Conservation (phyloP, 1,140 invertebrate genomes). For the Trachymyrmex cornetzi region DNA sequence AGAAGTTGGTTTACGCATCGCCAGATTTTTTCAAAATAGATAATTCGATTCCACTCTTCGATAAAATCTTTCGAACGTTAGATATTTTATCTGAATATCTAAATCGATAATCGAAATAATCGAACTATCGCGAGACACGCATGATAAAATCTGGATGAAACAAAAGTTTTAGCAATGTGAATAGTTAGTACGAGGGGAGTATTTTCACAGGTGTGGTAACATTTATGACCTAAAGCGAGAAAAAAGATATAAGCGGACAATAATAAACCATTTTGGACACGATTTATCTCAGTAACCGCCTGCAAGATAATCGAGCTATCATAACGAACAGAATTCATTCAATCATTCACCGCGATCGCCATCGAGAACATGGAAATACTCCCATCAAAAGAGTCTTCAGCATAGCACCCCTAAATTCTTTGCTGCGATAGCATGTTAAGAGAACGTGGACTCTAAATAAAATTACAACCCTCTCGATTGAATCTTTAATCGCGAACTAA, state of each 20-base stretch:
- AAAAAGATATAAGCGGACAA: slow-evolving; percentile 68
- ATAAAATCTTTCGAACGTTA: slow-evolving; percentile 34
- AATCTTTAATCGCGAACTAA: background rate
- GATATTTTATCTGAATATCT: slow-evolving; percentile 3
- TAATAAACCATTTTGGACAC: slow-evolving; percentile 66
- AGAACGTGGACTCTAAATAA: background rate
- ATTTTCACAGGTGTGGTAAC: slow-evolving; percentile 59
- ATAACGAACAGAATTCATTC: slow-evolving; percentile 47
- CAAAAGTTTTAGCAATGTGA: slow-evolving; percentile 32
- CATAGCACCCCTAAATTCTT: slow-evolving; percentile 30
- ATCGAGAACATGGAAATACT: slow-evolving; percentile 61
- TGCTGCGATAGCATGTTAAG: slow-evolving; percentile 35
- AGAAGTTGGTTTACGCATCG: background rate
- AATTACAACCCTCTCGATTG: slow-evolving; percentile 30
- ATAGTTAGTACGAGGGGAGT: slow-evolving; percentile 51
- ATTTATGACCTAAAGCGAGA: slow-evolving; percentile 45
- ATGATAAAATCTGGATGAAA: slow-evolving; percentile 42
- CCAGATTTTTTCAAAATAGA: slow-evolving; percentile 21
- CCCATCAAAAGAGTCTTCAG: slow-evolving; percentile 37
- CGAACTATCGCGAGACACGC: slow-evolving; percentile 29
- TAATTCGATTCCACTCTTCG: slow-evolving; percentile 49
- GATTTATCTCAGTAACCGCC: slow-evolving; percentile 26
- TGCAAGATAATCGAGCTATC: slow-evolving; percentile 25
- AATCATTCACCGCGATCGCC: slow-evolving; percentile 36
- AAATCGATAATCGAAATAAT: slow-evolving; percentile 25